Base-by-base conservation (phyloP, 2,888 invertebrate species). In the Vanessa cardui region DNA sequence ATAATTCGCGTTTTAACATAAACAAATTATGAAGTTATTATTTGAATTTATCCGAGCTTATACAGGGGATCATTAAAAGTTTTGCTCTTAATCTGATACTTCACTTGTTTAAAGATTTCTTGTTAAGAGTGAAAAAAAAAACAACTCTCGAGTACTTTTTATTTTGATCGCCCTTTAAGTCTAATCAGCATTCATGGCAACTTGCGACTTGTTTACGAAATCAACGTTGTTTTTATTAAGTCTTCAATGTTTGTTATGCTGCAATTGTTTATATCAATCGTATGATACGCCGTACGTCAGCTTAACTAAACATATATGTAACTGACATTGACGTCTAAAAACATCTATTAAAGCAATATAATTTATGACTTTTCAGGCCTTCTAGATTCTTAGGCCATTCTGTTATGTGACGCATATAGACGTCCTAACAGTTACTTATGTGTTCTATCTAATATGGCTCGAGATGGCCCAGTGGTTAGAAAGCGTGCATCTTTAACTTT, bases 61-160 rank as follows among this genome's bases (percentile, higher is more conserved):
- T 46, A 56, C 33, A 52, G 33, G 15, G 50, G 39, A 62, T 62
- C 60, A 60, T 60, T 60, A 60, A 47, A 60, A 60, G 47, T 60
- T 60, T 33, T 7, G 2, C 54, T 31, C 31, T 33, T 18, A 26
- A 52, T 16, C n/a, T 31, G n/a, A 54, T 31, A 54, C 54, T 31
- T 16, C 31, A 16, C 7, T 21, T 21, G 52, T 52, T 31, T 33
- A 31, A 54, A 5, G 31, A 54, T 54, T 31, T 31, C 54, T n/a
- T 54, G 54, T 54, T 54, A 54, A 5, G n/a, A 16, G 15, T 26
- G 5, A 26, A 54, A n/a, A 31, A 33, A 18, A n/a, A 8, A 47
- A n/a, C n/a, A n/a, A 9, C 31, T 3, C 33, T 33, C 6, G 49
- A 49, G 21, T 21, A 50, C 50, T 54, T 54, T 31, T 54, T 54